phyloP scores from a whole-genome alignment of 1,140 invertebrate species.

The Probaryconus sp. region DNA sequence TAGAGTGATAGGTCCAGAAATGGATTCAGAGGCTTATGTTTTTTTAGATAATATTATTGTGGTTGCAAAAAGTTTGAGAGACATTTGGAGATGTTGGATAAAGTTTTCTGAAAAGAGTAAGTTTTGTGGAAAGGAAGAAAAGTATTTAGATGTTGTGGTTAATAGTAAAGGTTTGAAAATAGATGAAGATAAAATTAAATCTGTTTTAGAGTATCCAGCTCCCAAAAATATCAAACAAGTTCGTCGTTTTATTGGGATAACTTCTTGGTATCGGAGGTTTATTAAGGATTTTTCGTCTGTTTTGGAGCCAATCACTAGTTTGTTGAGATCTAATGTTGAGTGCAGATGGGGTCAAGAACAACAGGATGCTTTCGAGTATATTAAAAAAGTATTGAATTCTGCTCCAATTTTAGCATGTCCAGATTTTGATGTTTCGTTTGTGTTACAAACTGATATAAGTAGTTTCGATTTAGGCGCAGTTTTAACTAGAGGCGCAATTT shows the following conservation, averaged over 20 bases:
- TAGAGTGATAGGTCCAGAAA: too few species aligned
- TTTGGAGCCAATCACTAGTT: conserved; percentile 65
- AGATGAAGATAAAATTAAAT: background rate
- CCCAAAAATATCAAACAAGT: conserved; percentile 11
- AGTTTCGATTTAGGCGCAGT: conserved; percentile 68
- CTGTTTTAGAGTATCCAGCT: conserved; percentile 3
- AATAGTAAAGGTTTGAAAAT: background rate
- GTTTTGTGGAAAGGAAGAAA: too few species aligned
- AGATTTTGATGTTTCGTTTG: conserved; percentile 33
- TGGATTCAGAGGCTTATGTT: too few species aligned
- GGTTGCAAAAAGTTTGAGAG: too few species aligned
- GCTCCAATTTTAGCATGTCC: conserved; percentile 33
- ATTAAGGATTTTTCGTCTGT: conserved; percentile 70
- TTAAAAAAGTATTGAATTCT: conserved; percentile 3
- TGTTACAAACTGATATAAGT: conserved; percentile 53
- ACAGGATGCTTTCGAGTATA: conserved; percentile 49
- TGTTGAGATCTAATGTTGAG: conserved; percentile 23
- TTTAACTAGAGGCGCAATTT: too few species aligned
- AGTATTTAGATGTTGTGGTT: background rate
- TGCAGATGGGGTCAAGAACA: conserved; percentile 56
- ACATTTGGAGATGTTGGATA: too few species aligned
- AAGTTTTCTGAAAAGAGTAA: too few species aligned
- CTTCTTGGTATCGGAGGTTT: conserved; percentile 72
- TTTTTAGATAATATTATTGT: too few species aligned
- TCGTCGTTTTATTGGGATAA: conserved; percentile 74